Evolutionary conservation across 2,888 invertebrate genomes (phyloP).

Genomic region (Coenonympha arcania): DNA sequence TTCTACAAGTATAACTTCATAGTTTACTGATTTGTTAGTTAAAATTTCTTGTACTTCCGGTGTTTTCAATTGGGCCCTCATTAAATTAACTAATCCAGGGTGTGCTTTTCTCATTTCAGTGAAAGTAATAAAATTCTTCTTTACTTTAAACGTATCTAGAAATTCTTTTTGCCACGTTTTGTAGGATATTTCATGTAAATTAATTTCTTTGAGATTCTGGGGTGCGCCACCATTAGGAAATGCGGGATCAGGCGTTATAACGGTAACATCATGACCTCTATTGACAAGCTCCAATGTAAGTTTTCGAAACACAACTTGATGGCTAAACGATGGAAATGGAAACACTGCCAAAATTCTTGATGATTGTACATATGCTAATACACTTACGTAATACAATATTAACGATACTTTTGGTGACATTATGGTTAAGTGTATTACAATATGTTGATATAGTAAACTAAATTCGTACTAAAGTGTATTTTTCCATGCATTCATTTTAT

Average conservation of each 20-base stretch:
- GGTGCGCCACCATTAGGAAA: constrained; percentile 37
- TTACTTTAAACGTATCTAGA: constrained; percentile 13
- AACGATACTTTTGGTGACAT: not conserved
- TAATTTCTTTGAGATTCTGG: constrained; percentile 42
- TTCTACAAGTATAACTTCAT: constrained; percentile 43
- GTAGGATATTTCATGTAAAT: constrained; percentile 43
- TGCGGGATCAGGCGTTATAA: constrained; percentile 45
- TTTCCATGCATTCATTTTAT: no score
- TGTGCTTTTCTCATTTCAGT: constrained; percentile 1
- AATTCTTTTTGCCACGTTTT: constrained; percentile 25
- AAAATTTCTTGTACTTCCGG: constrained; percentile 24
- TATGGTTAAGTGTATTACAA: no score
- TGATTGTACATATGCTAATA: constrained; percentile 7
- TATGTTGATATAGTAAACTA: no score
- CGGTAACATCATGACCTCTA: constrained; percentile 49
- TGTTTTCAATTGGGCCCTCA: constrained; percentile 14
- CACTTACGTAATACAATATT: not conserved
- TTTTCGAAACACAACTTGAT: constrained; percentile 35
- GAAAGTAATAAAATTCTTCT: not conserved
- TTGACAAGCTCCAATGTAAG: constrained; percentile 41
- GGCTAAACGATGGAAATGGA: constrained; percentile 49
- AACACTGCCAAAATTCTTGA: constrained; percentile 45
- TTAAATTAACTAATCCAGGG: not conserved
- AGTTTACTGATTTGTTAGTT: constrained; percentile 23
- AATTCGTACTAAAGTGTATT: no score